These are phyloP conservation scores for Listrodromus nycthemerus DNA, from an alignment of 2,888 invertebrate genomes.

Conservation along the genomic window DNA sequence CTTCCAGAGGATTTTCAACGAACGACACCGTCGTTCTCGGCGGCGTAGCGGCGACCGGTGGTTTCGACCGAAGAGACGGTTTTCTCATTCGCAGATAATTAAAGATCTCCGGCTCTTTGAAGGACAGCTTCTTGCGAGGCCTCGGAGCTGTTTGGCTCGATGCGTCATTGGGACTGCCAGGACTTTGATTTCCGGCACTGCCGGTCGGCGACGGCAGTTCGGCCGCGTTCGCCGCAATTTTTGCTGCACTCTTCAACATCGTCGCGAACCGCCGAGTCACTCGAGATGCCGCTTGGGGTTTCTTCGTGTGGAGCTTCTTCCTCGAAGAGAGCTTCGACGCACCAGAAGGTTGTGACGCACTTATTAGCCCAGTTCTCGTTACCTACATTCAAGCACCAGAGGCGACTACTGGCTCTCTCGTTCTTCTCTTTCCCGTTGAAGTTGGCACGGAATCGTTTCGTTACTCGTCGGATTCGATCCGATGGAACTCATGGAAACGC, in stretches of 20 bases:
- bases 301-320: not conserved
- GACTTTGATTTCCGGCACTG: conserved; percentile 80
- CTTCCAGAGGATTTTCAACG: conserved; percentile 78
- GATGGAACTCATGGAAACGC: conserved; percentile 41
- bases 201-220: conserved; percentile 66
- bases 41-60: conserved; percentile 61
- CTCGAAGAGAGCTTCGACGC: conserved; percentile 30
- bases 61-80: conserved; percentile 69
- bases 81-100: conserved; percentile 82
- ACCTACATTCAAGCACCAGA: conserved; percentile 62
- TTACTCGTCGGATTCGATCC: conserved; percentile 2
- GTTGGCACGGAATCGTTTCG: conserved; percentile 11
- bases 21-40: conserved; percentile 67
- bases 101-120: conserved; percentile 93
- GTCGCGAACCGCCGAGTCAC: conserved; percentile 45
- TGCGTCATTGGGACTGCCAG: conserved; percentile 81
- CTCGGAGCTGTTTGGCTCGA: conserved; percentile 80
- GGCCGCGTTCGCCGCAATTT: conserved; percentile 65
- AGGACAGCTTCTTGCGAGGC: conserved; percentile 94
- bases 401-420: conserved; percentile 36
- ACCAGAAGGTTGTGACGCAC: conserved; percentile 52
- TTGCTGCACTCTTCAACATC: conserved; percentile 72
- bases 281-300: not conserved
- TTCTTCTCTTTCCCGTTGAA: not conserved
- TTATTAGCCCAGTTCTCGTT: conserved; percentile 52